Conservation (phyloP, 2,888 invertebrate species). For the Bibio marci region DNA sequence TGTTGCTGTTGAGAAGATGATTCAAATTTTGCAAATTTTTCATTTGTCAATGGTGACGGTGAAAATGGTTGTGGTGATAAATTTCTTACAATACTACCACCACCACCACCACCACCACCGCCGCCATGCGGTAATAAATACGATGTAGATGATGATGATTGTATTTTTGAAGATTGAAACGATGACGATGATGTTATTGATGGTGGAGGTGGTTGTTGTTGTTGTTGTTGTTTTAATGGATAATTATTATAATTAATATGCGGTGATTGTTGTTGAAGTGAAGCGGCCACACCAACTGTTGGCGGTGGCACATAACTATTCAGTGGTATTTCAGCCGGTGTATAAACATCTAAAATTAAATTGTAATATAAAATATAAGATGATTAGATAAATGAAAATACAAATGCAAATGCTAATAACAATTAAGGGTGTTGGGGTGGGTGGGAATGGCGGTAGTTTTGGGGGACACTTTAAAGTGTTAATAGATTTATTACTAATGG, state of each 20-base stretch:
- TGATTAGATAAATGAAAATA: no score
- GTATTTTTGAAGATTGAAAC: not conserved
- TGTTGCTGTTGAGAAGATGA: constrained; percentile 6
- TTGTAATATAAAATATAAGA: not conserved
- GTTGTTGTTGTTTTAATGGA: constrained; percentile 21
- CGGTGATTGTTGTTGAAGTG: constrained; percentile 24
- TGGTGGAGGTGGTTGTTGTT: constrained; percentile 8
- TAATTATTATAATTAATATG: constrained; percentile 9
- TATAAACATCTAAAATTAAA: constrained; percentile 20
- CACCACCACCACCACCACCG: no score
- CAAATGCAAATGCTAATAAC: no score
- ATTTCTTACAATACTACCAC: constrained; percentile 1
- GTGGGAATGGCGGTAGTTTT: no score
- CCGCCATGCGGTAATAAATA: no score
- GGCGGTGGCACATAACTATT: constrained; percentile 25
- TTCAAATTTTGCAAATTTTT: constrained; percentile 24
- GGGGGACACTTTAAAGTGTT: not conserved
- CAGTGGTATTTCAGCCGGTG: constrained; percentile 26
- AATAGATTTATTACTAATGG: not conserved
- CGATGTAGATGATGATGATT: no score
- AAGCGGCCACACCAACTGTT: not conserved
- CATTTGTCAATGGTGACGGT: constrained; percentile 23
- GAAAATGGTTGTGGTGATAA: constrained; percentile 15
- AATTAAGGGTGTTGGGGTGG: no score
- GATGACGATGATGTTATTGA: constrained; percentile 7